phyloP scores from a whole-genome alignment of 2,888 invertebrate genomes.

The Platycheirus albimanus region DNA sequence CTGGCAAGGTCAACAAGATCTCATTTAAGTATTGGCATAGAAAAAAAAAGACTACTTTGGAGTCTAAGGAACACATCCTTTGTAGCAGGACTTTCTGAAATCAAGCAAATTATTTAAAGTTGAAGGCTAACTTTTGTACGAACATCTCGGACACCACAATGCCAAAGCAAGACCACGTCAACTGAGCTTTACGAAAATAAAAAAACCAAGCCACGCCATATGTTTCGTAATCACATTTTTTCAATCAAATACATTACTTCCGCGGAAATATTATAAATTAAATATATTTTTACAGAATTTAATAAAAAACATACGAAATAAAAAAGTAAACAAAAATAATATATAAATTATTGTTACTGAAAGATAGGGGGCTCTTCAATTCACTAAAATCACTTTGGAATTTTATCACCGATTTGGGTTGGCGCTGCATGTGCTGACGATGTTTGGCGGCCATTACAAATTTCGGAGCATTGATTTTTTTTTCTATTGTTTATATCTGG shows the following conservation, averaged over 20 bases:
- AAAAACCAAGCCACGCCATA: neutral
- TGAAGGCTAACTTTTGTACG: too few relatives aligned
- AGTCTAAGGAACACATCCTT: too few relatives aligned
- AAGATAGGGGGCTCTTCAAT: conserved; percentile 74
- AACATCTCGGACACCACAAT: too few relatives aligned
- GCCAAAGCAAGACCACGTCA: too few relatives aligned
- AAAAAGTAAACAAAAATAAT: conserved; percentile 66
- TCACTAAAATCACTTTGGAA: conserved; percentile 65
- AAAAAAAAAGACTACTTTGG: too few relatives aligned
- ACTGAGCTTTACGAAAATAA: neutral
- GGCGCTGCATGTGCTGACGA: conserved; percentile 65
- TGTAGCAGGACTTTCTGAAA: too few relatives aligned
- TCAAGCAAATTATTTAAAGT: too few relatives aligned
- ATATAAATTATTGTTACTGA: conserved; percentile 59
- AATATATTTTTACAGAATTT: neutral
- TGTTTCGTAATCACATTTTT: conserved; percentile 21
- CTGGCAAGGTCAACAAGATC: too few relatives aligned
- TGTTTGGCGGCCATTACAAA: conserved; percentile 56
- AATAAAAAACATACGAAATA: neutral
- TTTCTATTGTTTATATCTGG: conserved; percentile 14
- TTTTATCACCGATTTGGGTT: conserved; percentile 68
- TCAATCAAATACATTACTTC: neutral
- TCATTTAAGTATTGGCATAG: too few relatives aligned
- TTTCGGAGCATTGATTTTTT: conserved; percentile 8
- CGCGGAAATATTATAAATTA: neutral